A percentile compares a stretch with the other conserved stretches of the same genome.
Evolutionary conservation across 2,113 vertebrate genomes (phyloP).

Genomic region (Lathamus discolor): DNA sequence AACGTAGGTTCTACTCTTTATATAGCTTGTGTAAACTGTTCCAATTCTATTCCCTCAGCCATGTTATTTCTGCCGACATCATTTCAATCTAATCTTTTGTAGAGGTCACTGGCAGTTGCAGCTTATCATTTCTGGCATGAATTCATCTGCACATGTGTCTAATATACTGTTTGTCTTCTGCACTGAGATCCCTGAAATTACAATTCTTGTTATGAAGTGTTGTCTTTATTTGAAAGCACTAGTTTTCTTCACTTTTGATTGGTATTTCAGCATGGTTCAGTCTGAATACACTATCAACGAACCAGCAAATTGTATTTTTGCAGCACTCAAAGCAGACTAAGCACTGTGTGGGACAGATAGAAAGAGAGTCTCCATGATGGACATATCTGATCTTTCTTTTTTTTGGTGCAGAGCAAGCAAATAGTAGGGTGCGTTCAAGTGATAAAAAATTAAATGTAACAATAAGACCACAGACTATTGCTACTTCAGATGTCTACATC

Average conservation of each 20-base stretch:
- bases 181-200: background rate
- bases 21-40: background rate
- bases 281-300: background rate
- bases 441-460: background rate
- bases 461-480: background rate
- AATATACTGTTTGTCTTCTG: background rate
- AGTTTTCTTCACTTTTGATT: background rate
- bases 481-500: background rate
- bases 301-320: constrained; percentile 21
- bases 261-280: background rate
- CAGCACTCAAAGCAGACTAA: background rate
- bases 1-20: background rate
- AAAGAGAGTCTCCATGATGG: background rate
- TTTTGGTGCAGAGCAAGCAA: background rate
- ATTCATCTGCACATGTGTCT: background rate
- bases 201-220: background rate
- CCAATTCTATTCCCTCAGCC: background rate
- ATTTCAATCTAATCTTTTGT: constrained; percentile 15
- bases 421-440: background rate
- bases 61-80: background rate
- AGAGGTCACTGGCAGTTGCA: background rate
- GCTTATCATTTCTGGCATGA: constrained; percentile 2
- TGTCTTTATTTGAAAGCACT: background rate
- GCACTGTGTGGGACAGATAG: background rate
- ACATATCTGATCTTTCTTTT: background rate